Evolutionary conservation across 2,797 vertebrate species (phyloP).

Genomic region (Rhinichthys osculus): DNA sequence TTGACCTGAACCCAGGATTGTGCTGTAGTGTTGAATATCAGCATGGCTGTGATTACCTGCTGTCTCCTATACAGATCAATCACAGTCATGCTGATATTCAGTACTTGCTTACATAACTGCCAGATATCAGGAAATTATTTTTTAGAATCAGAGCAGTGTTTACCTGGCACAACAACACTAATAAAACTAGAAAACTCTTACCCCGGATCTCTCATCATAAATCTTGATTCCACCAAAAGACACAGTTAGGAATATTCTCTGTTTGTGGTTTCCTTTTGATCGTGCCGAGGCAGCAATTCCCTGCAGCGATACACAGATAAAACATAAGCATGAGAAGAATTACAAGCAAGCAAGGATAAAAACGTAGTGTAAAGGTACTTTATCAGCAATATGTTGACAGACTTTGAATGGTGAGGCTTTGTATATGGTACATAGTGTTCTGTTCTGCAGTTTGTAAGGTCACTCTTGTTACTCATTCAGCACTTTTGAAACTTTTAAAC

Average conservation of each 20-base stretch:
- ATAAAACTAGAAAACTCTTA: conserved; percentile 75
- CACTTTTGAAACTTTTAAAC: conserved; percentile 6
- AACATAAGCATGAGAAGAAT: conserved; percentile 38
- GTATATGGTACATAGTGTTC: not conserved
- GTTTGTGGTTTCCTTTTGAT: conserved; percentile 98
- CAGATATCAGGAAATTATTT: not conserved
- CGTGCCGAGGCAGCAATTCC: conserved; percentile 93
- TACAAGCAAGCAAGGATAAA: not conserved
- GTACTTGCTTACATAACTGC: not conserved
- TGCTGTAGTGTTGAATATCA: not conserved
- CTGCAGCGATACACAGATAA: conserved; percentile 74
- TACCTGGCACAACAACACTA: not conserved
- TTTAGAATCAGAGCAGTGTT: not conserved
- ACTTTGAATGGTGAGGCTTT: not conserved
- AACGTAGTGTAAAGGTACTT: not conserved
- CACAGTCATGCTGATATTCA: not conserved
- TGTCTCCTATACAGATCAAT: not conserved
- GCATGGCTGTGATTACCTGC: not conserved
- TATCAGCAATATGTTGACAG: not conserved
- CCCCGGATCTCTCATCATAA: conserved; percentile 97
- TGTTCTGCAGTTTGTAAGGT: not conserved
- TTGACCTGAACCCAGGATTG: not conserved
- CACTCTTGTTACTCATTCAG: not conserved
- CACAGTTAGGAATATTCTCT: conserved; percentile 95
- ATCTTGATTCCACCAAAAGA: conserved; percentile 99